Evolutionary conservation across 2,888 invertebrate species (phyloP).

Genomic region (Altica lythri): DNA sequence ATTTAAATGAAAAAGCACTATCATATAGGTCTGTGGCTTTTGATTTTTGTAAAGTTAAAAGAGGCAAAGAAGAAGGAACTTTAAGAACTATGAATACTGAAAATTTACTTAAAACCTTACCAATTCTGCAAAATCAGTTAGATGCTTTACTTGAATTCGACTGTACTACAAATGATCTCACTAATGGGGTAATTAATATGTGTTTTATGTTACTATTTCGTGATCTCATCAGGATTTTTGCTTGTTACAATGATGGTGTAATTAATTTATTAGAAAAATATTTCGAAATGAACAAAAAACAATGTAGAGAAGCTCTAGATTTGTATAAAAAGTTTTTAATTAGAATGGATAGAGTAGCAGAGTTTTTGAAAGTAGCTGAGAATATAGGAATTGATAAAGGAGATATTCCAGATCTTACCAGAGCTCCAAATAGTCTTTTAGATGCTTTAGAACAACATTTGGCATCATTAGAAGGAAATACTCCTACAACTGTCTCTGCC

Average conservation of each 20-base stretch:
- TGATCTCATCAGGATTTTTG: constrained; percentile 97
- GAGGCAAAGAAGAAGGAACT: constrained; percentile 98
- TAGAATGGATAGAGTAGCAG: constrained; percentile 98
- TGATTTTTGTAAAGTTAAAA: constrained; percentile 99
- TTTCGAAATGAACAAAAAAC: constrained; percentile 99
- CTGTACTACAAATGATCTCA: constrained; percentile 93
- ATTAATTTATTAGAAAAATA: constrained; percentile 99
- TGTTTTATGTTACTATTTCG: constrained; percentile 98
- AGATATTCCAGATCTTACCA: constrained; percentile 97
- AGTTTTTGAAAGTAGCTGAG: constrained; percentile 89
- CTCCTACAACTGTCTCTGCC: constrained; percentile 83
- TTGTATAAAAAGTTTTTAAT: constrained; percentile 99
- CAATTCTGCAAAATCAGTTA: constrained; percentile 93
- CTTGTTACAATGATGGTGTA: constrained; percentile 99
- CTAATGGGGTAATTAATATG: constrained; percentile 96
- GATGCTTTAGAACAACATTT: constrained; percentile 98
- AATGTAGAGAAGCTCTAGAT: constrained; percentile 96
- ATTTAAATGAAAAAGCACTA: constrained; percentile 98
- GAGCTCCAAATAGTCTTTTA: constrained; percentile 95
- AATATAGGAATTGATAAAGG: constrained; percentile 99
- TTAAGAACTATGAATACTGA: constrained; percentile 97
- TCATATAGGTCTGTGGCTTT: constrained; percentile 99
- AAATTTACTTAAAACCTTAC: constrained; percentile 95
- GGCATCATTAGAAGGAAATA: constrained; percentile 91
- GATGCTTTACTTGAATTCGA: constrained; percentile 98